Percentiles rank a stretch among this genome's conserved stretches.
Evolutionary conservation across 2,888 invertebrate genomes (phyloP).

Genomic region (Himalopsyche anomala): DNA sequence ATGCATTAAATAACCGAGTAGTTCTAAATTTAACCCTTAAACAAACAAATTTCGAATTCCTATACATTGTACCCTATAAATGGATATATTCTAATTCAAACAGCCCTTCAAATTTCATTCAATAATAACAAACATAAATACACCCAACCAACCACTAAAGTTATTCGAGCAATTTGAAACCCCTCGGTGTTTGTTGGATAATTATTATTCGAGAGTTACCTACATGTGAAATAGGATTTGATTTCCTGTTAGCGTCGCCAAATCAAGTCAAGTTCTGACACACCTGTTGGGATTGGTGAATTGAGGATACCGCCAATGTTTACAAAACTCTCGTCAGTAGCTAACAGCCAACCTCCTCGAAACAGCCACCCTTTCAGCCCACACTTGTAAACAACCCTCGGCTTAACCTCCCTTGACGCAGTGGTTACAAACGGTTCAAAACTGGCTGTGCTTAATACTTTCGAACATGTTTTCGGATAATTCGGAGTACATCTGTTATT

Average conservation of each 20-base stretch:
- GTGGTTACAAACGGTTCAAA: neutral
- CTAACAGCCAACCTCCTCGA: neutral
- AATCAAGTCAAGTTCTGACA: constrained; percentile 34
- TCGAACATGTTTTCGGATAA: too few species aligned
- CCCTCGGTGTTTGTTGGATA: neutral
- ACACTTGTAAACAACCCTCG: constrained; percentile 6
- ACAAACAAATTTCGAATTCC: too few species aligned
- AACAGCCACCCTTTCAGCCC: constrained; percentile 13
- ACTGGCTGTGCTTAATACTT: too few species aligned
- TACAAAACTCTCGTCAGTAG: constrained; percentile 28
- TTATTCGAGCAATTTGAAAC: neutral
- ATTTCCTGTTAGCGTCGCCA: constrained; percentile 23
- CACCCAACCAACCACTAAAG: constrained; percentile 12
- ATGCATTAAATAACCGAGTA: too few species aligned
- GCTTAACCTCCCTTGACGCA: neutral
- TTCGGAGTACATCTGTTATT: too few species aligned
- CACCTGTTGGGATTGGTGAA: constrained; percentile 32
- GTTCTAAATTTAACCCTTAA: too few species aligned
- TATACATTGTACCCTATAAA: too few species aligned
- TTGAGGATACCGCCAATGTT: constrained; percentile 22
- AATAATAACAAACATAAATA: constrained; percentile 27
- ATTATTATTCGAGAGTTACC: constrained; percentile 35
- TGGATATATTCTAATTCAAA: neutral
- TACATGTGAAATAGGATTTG: constrained; percentile 32
- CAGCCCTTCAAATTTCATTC: constrained; percentile 24